phyloP scores from a whole-genome alignment of 1,140 invertebrate species.

The Cheumatopsyche charites region DNA sequence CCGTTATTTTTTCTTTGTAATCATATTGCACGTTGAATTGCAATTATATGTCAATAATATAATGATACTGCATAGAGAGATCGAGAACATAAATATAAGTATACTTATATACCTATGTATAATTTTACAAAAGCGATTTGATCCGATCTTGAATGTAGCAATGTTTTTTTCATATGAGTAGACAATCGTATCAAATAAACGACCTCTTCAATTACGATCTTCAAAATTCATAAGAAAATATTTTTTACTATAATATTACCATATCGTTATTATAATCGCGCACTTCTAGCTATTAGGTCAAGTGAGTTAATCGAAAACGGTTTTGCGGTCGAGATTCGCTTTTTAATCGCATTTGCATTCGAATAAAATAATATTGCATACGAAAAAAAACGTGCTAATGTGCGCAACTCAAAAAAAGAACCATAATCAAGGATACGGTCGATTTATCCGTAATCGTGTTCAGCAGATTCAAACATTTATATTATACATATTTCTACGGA shows the following conservation, averaged over 20 bases:
- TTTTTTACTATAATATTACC: neutral
- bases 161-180: no score
- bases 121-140: no score
- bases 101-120: no score
- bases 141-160: no score
- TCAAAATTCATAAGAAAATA: slow-evolving; percentile 6
- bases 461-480: neutral
- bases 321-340: slow-evolving; percentile 7
- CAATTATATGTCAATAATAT: no score
- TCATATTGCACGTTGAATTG: no score
- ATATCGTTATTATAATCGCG: neutral
- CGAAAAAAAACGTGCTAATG: neutral
- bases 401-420: neutral
- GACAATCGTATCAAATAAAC: no score
- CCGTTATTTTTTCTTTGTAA: no score
- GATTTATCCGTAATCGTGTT: neutral
- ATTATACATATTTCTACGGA: neutral
- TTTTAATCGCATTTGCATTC: slow-evolving; percentile 1
- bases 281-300: neutral
- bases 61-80: no score
- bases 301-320: slow-evolving; percentile 23
- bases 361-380: neutral
- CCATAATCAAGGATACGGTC: slow-evolving; percentile 12
- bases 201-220: neutral
- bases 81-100: no score